Evolutionary conservation across 1,140 invertebrate genomes (phyloP).

Genomic region (Cotesia typhae): DNA sequence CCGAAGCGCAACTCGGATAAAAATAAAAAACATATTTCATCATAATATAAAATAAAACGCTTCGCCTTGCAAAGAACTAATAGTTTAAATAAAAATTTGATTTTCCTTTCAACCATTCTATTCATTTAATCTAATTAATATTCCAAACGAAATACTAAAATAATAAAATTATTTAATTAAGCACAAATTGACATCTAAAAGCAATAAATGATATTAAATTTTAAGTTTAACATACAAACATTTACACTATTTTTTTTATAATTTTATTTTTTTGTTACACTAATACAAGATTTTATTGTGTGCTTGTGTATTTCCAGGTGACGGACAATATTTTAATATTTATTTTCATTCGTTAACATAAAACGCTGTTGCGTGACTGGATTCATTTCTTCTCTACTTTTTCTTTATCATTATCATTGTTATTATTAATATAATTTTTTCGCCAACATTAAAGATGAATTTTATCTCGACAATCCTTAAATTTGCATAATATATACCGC

Average conservation of each 20-base stretch:
- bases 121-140: slow-evolving; percentile 13
- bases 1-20: slow-evolving; percentile 40
- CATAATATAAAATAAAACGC: slow-evolving; percentile 3
- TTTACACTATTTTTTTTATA: slow-evolving; percentile 58
- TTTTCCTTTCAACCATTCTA: slow-evolving; percentile 20
- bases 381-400: too few species aligned
- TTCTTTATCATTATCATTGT: too few species aligned
- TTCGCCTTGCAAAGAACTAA: slow-evolving; percentile 53
- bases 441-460: too few species aligned
- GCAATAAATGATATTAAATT: slow-evolving; percentile 58
- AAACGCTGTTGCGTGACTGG: too few species aligned
- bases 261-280: slow-evolving; percentile 37
- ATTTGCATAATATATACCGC: slow-evolving; percentile 33
- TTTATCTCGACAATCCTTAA: background rate
- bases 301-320: slow-evolving; percentile 29
- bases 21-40: too few species aligned
- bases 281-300: slow-evolving; percentile 14
- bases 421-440: too few species aligned
- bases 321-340: slow-evolving; percentile 34
- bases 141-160: background rate
- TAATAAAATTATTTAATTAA: slow-evolving; percentile 44
- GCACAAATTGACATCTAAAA: slow-evolving; percentile 61
- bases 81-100: slow-evolving; percentile 43
- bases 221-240: slow-evolving; percentile 50
- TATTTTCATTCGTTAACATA: background rate